Conservation (phyloP, 1,140 invertebrate species). For the Leptestheria dahalacensis region DNA sequence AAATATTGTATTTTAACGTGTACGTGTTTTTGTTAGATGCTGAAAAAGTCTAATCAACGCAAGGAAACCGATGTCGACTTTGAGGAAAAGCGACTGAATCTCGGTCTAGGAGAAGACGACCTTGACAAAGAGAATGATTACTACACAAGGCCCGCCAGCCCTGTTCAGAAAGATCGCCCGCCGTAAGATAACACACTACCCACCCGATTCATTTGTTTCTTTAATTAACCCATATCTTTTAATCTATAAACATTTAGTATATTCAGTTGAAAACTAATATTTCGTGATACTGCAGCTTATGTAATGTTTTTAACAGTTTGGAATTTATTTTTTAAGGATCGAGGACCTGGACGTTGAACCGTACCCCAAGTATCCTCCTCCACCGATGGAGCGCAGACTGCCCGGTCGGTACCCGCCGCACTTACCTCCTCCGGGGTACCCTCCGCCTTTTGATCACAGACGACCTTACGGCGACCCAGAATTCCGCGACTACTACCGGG, state of each 20-base stretch:
- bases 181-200: conserved; percentile 11
- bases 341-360: conserved; percentile 19
- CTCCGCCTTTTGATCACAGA: background rate
- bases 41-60: conserved; percentile 75
- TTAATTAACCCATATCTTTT: too few relatives aligned
- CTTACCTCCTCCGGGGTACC: conserved; percentile 5
- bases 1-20: background rate
- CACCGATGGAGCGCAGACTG: background rate
- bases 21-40: conserved; percentile 37
- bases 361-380: conserved; percentile 6
- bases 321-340: too few relatives aligned
- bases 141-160: conserved; percentile 45
- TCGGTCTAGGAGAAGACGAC: conserved; percentile 66
- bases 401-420: conserved; percentile 2
- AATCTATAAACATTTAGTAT: too few relatives aligned
- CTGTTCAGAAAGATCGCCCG: conserved; percentile 19
- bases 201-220: background rate
- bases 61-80: conserved; percentile 92
- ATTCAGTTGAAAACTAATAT: too few relatives aligned
- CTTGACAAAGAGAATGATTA: conserved; percentile 77
- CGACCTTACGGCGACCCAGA: conserved; percentile 16
- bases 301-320: too few relatives aligned
- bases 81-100: conserved; percentile 88
- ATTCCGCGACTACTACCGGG: conserved; percentile 12
- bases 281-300: too few relatives aligned